Evolutionary conservation across 2,888 invertebrate species (phyloP).

Genomic region (Nowickia ferox): DNA sequence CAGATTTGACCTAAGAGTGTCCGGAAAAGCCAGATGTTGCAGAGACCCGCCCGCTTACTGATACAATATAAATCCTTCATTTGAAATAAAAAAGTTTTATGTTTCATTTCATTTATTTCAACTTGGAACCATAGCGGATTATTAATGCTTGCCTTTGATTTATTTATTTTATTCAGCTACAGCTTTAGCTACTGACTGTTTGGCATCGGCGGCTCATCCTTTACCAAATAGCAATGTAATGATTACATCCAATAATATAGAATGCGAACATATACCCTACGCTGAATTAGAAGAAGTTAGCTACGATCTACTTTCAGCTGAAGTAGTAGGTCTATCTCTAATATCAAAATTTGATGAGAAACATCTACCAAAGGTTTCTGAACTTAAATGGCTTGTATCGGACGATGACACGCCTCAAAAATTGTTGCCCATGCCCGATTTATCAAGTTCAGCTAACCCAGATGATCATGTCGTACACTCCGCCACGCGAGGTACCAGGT

Average conservation of each 20-base stretch:
- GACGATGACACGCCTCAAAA: constrained; percentile 90
- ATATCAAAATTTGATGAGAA: constrained; percentile 90
- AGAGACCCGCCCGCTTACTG: too few species aligned
- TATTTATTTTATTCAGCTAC: constrained; percentile 44
- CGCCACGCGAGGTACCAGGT: constrained; percentile 88
- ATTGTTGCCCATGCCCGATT: constrained; percentile 89
- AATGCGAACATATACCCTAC: constrained; percentile 76
- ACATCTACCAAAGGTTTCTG: constrained; percentile 90
- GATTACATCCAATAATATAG: constrained; percentile 16
- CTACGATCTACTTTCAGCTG: constrained; percentile 87
- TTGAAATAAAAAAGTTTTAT: too few species aligned
- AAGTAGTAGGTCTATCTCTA: constrained; percentile 90
- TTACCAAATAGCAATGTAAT: neutral
- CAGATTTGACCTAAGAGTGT: too few species aligned
- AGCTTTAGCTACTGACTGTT: constrained; percentile 63
- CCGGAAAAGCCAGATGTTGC: too few species aligned
- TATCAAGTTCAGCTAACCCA: constrained; percentile 86
- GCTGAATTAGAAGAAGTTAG: constrained; percentile 79
- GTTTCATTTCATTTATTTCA: too few species aligned
- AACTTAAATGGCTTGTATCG: constrained; percentile 91
- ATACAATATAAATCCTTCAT: too few species aligned
- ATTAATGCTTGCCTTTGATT: too few species aligned
- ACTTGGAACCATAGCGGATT: too few species aligned
- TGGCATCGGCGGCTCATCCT: constrained; percentile 37
- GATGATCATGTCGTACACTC: constrained; percentile 84